Evolutionary conservation across 1,140 invertebrate genomes (phyloP).

Genomic region (Saccostrea echinata): DNA sequence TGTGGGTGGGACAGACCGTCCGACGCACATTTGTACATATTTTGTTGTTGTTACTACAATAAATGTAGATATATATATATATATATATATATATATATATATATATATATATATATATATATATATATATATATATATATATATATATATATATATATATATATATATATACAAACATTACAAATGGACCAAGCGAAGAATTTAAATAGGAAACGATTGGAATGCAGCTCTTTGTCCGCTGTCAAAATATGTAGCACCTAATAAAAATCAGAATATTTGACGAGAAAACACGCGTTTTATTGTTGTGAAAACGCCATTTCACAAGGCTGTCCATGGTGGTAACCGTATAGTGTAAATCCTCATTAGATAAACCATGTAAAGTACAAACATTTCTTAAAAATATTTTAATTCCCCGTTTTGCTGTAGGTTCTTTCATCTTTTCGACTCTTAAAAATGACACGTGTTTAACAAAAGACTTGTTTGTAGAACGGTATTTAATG

Average conservation of each 20-base stretch:
- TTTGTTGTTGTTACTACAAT: conserved; percentile 15
- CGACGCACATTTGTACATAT: not conserved
- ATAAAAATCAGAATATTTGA: conserved; percentile 33
- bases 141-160: not conserved
- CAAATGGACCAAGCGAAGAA: conserved; percentile 7
- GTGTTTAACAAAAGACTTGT: conserved; percentile 17
- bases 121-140: not conserved
- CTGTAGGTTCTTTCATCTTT: conserved; percentile 30
- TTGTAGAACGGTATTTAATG: conserved; percentile 25
- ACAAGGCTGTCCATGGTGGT: not conserved
- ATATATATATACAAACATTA: conserved; percentile 9
- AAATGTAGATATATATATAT: not conserved
- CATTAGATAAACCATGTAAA: not conserved
- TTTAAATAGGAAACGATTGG: conserved; percentile 21
- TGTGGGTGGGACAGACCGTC: not conserved
- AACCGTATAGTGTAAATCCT: not conserved
- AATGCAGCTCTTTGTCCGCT: conserved; percentile 12
- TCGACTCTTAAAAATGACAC: conserved; percentile 26
- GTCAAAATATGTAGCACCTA: conserved; percentile 38
- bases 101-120: conserved; percentile 1
- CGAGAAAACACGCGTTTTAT: conserved; percentile 20
- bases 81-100: not conserved
- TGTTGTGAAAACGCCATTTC: conserved; percentile 9
- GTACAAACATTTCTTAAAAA: conserved; percentile 14
- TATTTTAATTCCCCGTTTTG: conserved; percentile 23